These are phyloP conservation scores for Thinocorus orbignyianus DNA, from an alignment of 2,113 vertebrate species.

Conservation along the genomic window DNA sequence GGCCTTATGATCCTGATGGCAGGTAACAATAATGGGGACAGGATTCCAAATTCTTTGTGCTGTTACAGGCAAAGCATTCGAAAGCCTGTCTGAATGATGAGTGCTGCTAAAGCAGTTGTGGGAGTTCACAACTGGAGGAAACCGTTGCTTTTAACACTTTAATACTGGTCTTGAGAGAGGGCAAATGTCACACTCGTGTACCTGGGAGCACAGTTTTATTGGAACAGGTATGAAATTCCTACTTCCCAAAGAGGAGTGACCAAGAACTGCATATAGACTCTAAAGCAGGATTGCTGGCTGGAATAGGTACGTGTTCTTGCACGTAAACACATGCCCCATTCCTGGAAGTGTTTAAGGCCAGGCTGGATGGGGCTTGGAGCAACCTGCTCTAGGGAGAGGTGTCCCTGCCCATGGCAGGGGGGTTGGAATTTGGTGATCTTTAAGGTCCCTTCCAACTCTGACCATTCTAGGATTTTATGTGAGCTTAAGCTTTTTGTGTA, in stretches of 20 bases:
- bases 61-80: background rate
- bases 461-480: too few relatives aligned
- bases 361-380: too few relatives aligned
- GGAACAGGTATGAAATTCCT: background rate
- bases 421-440: too few relatives aligned
- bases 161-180: background rate
- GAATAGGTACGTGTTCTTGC: background rate
- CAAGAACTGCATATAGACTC: rapidly evolving
- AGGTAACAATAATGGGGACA: constrained; percentile 63
- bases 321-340: rapidly evolving
- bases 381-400: too few relatives aligned
- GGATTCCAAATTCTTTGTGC: background rate
- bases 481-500: background rate
- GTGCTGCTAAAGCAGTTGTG: background rate
- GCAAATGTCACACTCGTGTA: rapidly evolving
- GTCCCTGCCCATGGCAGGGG: too few relatives aligned
- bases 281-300: background rate
- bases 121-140: background rate
- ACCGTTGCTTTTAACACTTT: rapidly evolving
- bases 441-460: too few relatives aligned
- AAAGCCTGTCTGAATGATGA: background rate
- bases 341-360: too few relatives aligned
- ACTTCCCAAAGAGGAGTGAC: background rate
- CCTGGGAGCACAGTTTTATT: background rate
- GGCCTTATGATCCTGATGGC: constrained; percentile 85